phyloP scores from a whole-genome alignment of 2,888 invertebrate genomes.

The Pachliopta kotzebuea region DNA sequence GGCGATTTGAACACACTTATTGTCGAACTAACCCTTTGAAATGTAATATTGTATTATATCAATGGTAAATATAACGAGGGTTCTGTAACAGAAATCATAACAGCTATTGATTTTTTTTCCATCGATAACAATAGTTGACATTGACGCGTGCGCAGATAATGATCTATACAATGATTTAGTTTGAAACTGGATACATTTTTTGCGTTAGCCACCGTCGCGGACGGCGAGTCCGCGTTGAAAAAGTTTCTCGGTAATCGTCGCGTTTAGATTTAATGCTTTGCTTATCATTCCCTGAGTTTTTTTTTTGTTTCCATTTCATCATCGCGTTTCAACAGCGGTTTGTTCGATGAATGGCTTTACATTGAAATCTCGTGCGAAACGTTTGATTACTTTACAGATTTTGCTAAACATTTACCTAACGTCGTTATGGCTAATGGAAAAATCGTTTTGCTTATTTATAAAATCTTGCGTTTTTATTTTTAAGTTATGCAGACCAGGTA shows the following conservation, averaged over 20 bases:
- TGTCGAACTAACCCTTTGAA: slow-evolving; percentile 47
- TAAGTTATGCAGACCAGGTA: too few relatives aligned
- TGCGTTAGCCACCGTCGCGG: slow-evolving; percentile 48
- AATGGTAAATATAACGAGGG: slow-evolving; percentile 43
- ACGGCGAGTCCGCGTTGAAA: slow-evolving; percentile 32
- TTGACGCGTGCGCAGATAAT: slow-evolving; percentile 46
- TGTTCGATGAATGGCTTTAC: slow-evolving; percentile 13
- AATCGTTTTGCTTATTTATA: too few relatives aligned
- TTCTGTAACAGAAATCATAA: slow-evolving; percentile 52
- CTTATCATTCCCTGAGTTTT: slow-evolving; percentile 3
- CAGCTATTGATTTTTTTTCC: slow-evolving; percentile 48
- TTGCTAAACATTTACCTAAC: too few relatives aligned
- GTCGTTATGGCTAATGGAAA: too few relatives aligned
- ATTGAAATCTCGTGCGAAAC: slow-evolving; percentile 15
- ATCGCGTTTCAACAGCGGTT: slow-evolving; percentile 1
- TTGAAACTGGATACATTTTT: slow-evolving; percentile 56
- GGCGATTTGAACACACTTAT: slow-evolving; percentile 36
- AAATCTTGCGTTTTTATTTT: too few relatives aligned
- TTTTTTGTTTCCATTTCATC: slow-evolving; percentile 1
- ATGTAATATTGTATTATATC: slow-evolving; percentile 69
- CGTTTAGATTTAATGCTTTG: slow-evolving; percentile 29
- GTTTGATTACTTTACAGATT: background rate
- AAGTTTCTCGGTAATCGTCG: slow-evolving; percentile 34
- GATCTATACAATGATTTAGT: slow-evolving; percentile 57
- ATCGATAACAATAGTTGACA: slow-evolving; percentile 56